These are phyloP conservation scores for Eueremaeus valkanovi DNA, from an alignment of 2,888 invertebrate genomes.

Conservation along the genomic window DNA sequence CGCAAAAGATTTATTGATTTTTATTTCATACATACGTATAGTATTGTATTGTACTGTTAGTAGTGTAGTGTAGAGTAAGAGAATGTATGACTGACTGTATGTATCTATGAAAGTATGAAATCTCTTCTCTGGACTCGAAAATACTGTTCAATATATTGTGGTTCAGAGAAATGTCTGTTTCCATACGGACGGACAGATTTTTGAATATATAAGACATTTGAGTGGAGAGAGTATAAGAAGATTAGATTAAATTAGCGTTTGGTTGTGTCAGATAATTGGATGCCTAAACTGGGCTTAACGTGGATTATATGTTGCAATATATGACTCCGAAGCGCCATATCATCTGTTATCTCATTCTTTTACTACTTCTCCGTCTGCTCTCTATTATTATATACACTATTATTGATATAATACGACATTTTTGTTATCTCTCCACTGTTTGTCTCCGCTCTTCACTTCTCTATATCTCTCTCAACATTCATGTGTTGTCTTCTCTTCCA, in stretches of 20 bases:
- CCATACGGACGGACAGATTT: not conserved
- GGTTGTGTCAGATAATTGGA: conserved; percentile 27
- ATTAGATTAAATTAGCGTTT: conserved; percentile 32
- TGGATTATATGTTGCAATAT: conserved; percentile 8
- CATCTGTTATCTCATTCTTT: conserved; percentile 12
- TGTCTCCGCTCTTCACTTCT: not conserved
- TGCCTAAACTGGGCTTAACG: conserved; percentile 10
- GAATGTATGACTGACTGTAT: no score
- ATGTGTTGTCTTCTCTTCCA: not conserved
- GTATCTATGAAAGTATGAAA: no score
- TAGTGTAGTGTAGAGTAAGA: no score
- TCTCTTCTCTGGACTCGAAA: not conserved
- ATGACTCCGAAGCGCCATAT: not conserved
- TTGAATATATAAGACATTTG: conserved; percentile 31
- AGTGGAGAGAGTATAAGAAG: conserved; percentile 18
- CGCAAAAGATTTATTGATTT: conserved; percentile 2
- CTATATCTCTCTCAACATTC: not conserved
- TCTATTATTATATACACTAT: conserved; percentile 24
- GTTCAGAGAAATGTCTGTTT: not conserved
- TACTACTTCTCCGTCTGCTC: not conserved
- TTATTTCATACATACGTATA: not conserved
- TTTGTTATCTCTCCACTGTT: conserved; percentile 30
- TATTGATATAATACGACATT: conserved; percentile 33
- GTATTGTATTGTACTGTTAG: no score
- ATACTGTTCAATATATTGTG: not conserved